A percentile compares a stretch with the other conserved stretches of the same genome.
phyloP scores from a whole-genome alignment of 1,140 invertebrate species.

The Babylonia areolata region DNA sequence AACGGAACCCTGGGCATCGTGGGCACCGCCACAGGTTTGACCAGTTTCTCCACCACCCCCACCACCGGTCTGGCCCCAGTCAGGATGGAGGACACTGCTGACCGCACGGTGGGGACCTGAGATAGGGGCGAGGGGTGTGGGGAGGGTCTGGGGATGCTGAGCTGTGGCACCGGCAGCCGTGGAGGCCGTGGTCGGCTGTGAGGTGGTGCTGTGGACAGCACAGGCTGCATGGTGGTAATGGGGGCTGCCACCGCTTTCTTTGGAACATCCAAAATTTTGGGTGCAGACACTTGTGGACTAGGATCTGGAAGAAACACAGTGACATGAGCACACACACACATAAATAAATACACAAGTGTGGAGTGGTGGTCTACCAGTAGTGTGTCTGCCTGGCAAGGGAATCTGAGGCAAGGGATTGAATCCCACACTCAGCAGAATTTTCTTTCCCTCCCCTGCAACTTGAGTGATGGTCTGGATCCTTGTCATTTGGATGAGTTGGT shows the following conservation, averaged over 20 bases:
- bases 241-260: not conserved
- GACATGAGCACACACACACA: too few species aligned
- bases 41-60: not conserved
- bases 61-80: not conserved
- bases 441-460: too few species aligned
- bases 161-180: not conserved
- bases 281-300: not conserved
- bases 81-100: constrained; percentile 13
- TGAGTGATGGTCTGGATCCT: too few species aligned
- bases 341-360: too few species aligned
- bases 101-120: constrained; percentile 7
- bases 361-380: too few species aligned
- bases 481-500: too few species aligned
- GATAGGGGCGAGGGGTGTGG: not conserved
- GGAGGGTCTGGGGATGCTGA: not conserved
- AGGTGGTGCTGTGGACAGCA: too few species aligned
- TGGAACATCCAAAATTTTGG: not conserved
- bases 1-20: not conserved
- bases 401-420: too few species aligned
- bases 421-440: too few species aligned
- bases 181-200: not conserved
- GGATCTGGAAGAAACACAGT: not conserved
- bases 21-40: not conserved
- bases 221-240: not conserved
- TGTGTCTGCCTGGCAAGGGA: too few species aligned